Conservation (phyloP, 2,113 vertebrate genomes). For the Stictonetta naevosa region DNA sequence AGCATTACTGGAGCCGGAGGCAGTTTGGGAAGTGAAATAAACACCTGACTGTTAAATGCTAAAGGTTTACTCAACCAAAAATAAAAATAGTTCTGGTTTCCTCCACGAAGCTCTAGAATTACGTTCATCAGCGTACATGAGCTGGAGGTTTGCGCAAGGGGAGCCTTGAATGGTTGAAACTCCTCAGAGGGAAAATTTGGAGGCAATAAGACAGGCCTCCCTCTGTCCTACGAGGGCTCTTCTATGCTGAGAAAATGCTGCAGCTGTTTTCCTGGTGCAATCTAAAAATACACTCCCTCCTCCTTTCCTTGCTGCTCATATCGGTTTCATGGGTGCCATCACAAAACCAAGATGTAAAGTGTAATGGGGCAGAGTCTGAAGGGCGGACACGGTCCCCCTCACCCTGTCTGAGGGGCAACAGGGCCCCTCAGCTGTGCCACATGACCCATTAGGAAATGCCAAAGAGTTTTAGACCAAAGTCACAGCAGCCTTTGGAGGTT, state of each 20-base stretch:
- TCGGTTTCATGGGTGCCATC: slow-evolving; percentile 20
- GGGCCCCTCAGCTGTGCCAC: neutral
- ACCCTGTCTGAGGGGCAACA: neutral
- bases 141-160: slow-evolving; percentile 18
- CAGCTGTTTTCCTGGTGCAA: slow-evolving; percentile 48
- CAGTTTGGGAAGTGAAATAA: slow-evolving; percentile 77
- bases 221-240: slow-evolving; percentile 5
- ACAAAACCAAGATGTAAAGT: neutral
- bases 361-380: neutral
- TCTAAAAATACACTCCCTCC: slow-evolving; percentile 55
- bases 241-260: slow-evolving; percentile 18
- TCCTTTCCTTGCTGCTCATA: neutral
- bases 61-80: slow-evolving; percentile 75
- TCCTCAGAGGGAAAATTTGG: slow-evolving; percentile 20
- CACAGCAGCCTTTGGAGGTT: neutral
- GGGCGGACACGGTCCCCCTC: neutral
- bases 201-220: neutral
- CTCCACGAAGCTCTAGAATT: slow-evolving; percentile 42
- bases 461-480: neutral
- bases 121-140: neutral
- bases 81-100: slow-evolving; percentile 71
- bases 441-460: neutral
- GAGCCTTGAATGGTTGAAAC: slow-evolving; percentile 19
- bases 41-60: slow-evolving; percentile 75
- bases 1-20: slow-evolving; percentile 70